Conservation (phyloP, 1,140 invertebrate genomes). For the Drosophila santomea region DNA sequence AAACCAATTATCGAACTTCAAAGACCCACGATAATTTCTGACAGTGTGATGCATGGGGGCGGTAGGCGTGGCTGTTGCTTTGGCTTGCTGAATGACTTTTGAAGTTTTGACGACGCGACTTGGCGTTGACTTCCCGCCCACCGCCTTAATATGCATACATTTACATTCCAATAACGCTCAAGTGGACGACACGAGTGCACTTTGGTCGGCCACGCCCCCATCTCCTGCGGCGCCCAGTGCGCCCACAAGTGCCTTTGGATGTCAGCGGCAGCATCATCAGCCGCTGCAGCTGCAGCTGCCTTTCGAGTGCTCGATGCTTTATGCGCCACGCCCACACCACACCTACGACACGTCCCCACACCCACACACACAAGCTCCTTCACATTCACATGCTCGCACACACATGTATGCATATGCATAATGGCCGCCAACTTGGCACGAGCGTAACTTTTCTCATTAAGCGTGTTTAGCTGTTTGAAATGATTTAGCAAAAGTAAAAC, state of each 20-base stretch:
- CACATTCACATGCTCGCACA: background rate
- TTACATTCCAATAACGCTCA: constrained; percentile 83
- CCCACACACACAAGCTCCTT: constrained; percentile 15
- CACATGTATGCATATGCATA: constrained; percentile 66
- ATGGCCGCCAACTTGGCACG: constrained; percentile 61
- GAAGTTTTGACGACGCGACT: constrained; percentile 70
- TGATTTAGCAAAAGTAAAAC: constrained; percentile 82
- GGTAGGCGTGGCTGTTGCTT: constrained; percentile 9
- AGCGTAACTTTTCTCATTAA: constrained; percentile 79
- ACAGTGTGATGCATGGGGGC: constrained; percentile 1
- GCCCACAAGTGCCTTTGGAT: constrained; percentile 68
- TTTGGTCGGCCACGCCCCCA: constrained; percentile 50
- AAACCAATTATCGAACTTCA: background rate
- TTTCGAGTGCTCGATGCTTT: constrained; percentile 67
- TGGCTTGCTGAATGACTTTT: constrained; percentile 73
- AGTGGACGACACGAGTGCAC: constrained; percentile 78
- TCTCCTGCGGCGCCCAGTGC: background rate
- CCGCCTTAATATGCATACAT: constrained; percentile 76
- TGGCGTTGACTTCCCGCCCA: constrained; percentile 19
- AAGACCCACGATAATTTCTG: background rate
- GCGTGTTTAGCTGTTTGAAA: constrained; percentile 82
- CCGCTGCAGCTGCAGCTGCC: constrained; percentile 58
- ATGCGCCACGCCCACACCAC: constrained; percentile 39
- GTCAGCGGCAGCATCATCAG: constrained; percentile 66
- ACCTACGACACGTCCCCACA: constrained; percentile 27